These are phyloP conservation scores for Heliconius melpomene DNA, from an alignment of 1,140 invertebrate species.

Conservation along the genomic window DNA sequence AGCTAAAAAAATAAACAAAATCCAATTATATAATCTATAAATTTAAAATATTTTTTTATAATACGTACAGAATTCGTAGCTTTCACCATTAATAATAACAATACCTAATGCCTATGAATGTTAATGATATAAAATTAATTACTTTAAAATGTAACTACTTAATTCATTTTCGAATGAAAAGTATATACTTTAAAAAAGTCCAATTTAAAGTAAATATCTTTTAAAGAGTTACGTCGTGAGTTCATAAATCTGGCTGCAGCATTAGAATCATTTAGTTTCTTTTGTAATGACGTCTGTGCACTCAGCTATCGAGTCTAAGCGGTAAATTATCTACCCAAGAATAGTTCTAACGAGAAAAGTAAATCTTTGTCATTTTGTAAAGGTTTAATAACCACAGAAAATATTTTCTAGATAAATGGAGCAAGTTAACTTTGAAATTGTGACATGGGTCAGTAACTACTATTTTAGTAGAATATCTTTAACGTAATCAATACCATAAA, in stretches of 20 bases:
- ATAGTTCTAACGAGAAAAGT: not conserved
- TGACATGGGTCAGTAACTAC: too few relatives aligned
- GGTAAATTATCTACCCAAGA: not conserved
- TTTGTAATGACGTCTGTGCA: slow-evolving; percentile 12
- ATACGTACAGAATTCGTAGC: too few relatives aligned
- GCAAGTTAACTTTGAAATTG: too few relatives aligned
- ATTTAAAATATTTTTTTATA: too few relatives aligned
- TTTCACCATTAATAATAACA: too few relatives aligned
- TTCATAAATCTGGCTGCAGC: slow-evolving; percentile 6
- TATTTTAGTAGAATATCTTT: too few relatives aligned
- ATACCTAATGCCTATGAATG: too few relatives aligned
- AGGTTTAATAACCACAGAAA: slow-evolving; percentile 5
- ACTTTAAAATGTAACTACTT: not conserved
- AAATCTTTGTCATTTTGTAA: slow-evolving; percentile 7
- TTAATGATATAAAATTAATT: too few relatives aligned
- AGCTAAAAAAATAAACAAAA: too few relatives aligned
- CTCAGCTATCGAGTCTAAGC: slow-evolving; percentile 9
- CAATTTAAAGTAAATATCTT: not conserved
- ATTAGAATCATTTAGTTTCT: slow-evolving; percentile 8
- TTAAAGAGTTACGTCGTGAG: not conserved
- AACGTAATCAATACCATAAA: too few relatives aligned
- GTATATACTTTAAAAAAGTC: not conserved
- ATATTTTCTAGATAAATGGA: not conserved
- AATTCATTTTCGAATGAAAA: not conserved
- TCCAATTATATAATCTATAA: too few relatives aligned